A percentile compares a stretch with the other conserved stretches of the same genome.
These are phyloP conservation scores for Rhombomys opimus DNA, from an alignment of 2,113 vertebrate species.

Conservation along the genomic window DNA sequence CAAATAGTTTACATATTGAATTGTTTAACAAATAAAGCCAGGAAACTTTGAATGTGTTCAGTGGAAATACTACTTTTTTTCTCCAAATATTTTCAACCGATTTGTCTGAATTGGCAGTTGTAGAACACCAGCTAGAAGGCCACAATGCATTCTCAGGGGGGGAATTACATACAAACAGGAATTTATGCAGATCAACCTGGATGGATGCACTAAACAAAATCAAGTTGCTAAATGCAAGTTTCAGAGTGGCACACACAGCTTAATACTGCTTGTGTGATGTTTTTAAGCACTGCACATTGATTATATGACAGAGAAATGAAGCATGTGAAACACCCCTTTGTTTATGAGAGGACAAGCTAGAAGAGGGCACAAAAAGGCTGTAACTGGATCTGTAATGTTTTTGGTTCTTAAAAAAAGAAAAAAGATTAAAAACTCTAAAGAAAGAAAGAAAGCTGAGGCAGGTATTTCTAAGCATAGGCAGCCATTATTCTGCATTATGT, in stretches of 20 bases:
- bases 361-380: background rate
- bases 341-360: background rate
- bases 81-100: background rate
- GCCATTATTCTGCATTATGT: background rate
- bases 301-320: background rate
- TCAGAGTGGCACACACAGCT: background rate
- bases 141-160: background rate
- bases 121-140: background rate
- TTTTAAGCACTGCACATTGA: background rate
- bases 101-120: background rate
- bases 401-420: background rate
- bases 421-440: background rate
- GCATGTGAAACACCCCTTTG: background rate
- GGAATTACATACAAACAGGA: background rate
- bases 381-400: background rate
- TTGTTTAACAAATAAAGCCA: background rate
- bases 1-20: background rate
- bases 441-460: background rate
- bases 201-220: background rate
- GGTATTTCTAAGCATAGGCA: background rate
- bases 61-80: background rate
- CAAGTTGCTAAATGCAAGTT: background rate
- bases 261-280: background rate
- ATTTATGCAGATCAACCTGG: background rate
- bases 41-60: background rate